These are phyloP conservation scores for Maconellicoccus hirsutus DNA, from an alignment of 1,140 invertebrate species.

Conservation along the genomic window DNA sequence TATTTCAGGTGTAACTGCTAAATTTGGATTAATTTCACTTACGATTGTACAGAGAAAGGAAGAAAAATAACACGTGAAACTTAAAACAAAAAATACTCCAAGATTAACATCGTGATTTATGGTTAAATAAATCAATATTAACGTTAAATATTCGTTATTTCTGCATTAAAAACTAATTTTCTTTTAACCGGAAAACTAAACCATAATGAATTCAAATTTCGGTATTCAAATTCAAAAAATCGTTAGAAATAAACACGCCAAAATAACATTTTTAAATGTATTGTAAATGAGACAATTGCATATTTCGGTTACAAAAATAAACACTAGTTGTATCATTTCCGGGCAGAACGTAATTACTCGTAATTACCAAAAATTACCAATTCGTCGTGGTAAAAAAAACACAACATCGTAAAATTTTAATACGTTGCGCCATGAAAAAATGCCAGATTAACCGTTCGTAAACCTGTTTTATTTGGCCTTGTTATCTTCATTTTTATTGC, in stretches of 20 bases:
- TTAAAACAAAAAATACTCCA: too few relatives aligned
- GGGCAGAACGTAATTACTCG: neutral
- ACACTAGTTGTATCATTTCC: too few relatives aligned
- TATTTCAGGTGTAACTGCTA: too few relatives aligned
- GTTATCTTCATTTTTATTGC: neutral
- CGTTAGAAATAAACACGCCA: neutral
- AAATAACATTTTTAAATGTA: neutral
- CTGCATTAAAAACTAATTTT: too few relatives aligned
- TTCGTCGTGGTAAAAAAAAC: neutral
- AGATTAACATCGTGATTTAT: too few relatives aligned
- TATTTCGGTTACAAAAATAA: too few relatives aligned
- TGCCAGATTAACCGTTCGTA: neutral
- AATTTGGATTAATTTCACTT: too few relatives aligned
- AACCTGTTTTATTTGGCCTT: conserved; percentile 14
- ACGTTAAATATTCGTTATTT: too few relatives aligned
- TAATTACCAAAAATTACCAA: neutral
- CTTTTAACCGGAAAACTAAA: neutral
- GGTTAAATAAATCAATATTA: too few relatives aligned
- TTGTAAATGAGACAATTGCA: too few relatives aligned
- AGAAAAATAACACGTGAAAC: too few relatives aligned
- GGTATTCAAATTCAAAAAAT: neutral
- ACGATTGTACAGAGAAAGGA: too few relatives aligned
- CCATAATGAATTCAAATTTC: neutral
- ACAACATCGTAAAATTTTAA: neutral
- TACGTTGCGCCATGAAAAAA: neutral